phyloP scores from a whole-genome alignment of 2,113 vertebrate species.

The Pachyramphus minor region DNA sequence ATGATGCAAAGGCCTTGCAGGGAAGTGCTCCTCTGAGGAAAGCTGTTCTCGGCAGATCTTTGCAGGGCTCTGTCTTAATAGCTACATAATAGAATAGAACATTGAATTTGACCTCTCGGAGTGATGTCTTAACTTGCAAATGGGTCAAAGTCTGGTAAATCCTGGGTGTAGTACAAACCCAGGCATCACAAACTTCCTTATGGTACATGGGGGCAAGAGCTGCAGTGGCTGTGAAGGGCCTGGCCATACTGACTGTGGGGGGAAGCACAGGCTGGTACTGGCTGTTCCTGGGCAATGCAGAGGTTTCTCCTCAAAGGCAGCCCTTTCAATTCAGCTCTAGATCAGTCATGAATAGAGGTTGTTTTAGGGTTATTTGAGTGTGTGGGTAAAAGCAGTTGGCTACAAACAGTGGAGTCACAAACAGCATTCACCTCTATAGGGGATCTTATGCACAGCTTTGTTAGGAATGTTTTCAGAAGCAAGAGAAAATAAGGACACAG shows the following conservation, averaged over 20 bases:
- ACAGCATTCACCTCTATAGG: neutral
- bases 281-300: neutral
- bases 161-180: neutral
- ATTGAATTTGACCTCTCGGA: neutral
- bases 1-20: neutral
- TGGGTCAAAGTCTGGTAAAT: neutral
- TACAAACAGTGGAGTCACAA: neutral
- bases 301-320: neutral
- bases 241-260: neutral
- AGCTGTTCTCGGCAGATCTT: neutral
- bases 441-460: neutral
- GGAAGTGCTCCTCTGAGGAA: neutral
- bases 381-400: neutral
- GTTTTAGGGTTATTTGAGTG: neutral
- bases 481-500: constrained; percentile 16
- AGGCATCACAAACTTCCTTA: neutral
- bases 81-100: neutral
- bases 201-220: neutral
- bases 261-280: neutral
- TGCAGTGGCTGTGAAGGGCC: neutral
- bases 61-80: neutral
- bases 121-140: neutral
- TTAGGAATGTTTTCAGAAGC: neutral
- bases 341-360: constrained; percentile 4
- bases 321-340: neutral